Base-by-base conservation (phyloP, 2,888 invertebrate species). In the Cataglyphis rosenhaueri region DNA sequence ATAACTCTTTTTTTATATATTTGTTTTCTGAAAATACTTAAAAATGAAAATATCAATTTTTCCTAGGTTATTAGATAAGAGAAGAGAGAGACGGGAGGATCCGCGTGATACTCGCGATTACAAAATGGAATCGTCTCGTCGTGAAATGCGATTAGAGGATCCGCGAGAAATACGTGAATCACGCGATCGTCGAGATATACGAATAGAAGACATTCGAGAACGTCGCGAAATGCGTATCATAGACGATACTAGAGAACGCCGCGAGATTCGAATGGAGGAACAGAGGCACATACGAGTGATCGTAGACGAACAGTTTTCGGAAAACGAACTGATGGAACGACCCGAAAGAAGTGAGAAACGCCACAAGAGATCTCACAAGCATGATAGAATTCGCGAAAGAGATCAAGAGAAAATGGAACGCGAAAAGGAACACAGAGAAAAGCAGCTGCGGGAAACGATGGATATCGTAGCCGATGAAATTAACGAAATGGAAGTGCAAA, bases 331-430 rank as follows among this genome's bases (percentile, higher is more conserved):
- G 25, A 85, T 92, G 38, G 94, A 93, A 6, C 84, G 89, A 35
- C 87, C 89, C 12, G 92, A 93, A 35, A 48, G 48, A n/a, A 48
- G 18, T 2, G 48, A 48, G 8, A 94, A 94, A 64, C 92, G 94
- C 3, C 94, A 93, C 82, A 94, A 94, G 83, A 89, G 94, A 57
- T 94, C 93, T 62, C 94, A 94, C 96, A 89, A 96, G 96, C 94
- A 96, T 95, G 92, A 97, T 5, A 87, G 94, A 64, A 86, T 81
- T 5, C 92, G 97, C 91, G 97, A 96, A 83, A 95, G 95, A 78
- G 94, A 95, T 66, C 92, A 91, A 29, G 93, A 94, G 29, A 92
- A 93, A 75, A 82, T 91, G 0, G 94, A 93, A 61, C 91, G 91
- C 0, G 93, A 93, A 41, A 93, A 91, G 65, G 93, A 92, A 59